phyloP scores from a whole-genome alignment of 2,888 invertebrate species.

The Aporophyla nigra region DNA sequence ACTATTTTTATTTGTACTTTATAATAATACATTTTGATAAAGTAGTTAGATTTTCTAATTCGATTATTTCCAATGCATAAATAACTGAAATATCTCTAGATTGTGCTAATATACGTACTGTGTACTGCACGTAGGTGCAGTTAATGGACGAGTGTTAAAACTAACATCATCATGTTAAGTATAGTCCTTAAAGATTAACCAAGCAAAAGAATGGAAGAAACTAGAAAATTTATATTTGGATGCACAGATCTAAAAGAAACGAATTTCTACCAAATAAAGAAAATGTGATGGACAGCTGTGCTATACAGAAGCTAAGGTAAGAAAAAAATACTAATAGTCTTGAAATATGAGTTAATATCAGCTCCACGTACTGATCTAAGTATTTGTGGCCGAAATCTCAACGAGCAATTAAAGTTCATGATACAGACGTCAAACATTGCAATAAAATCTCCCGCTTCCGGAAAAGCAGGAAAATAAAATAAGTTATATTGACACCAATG shows the following conservation, averaged over 20 bases:
- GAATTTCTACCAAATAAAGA: background rate
- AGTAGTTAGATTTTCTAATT: too few relatives aligned
- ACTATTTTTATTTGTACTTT: too few relatives aligned
- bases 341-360: background rate
- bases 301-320: background rate
- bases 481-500: conserved; percentile 22
- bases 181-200: background rate
- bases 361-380: background rate
- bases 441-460: conserved; percentile 38
- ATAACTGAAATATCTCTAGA: too few relatives aligned
- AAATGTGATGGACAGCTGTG: background rate
- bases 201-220: background rate
- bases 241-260: background rate
- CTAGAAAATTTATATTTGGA: background rate
- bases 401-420: conserved; percentile 29
- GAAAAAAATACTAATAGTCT: background rate
- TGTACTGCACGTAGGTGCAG: background rate
- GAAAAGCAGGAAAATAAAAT: conserved; percentile 40
- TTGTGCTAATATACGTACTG: too few relatives aligned
- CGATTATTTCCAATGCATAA: too few relatives aligned
- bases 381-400: background rate
- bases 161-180: background rate
- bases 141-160: background rate
- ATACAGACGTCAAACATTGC: conserved; percentile 25
- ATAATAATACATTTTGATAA: too few relatives aligned